Conservation (phyloP, 2,888 invertebrate genomes). For the Blera fallax region DNA sequence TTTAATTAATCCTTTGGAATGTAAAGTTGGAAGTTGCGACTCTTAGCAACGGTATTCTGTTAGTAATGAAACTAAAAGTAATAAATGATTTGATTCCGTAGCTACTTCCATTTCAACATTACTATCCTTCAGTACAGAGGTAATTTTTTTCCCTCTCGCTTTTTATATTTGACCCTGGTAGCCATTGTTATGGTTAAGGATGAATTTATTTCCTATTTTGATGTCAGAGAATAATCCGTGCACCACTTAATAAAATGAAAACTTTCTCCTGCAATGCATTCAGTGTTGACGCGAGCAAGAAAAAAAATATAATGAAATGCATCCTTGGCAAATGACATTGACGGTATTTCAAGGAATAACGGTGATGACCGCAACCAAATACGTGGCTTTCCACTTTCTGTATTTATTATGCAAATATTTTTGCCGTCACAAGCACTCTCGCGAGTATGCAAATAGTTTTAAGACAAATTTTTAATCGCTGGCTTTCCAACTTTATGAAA, state of each 20-base stretch:
- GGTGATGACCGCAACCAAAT: constrained; percentile 17
- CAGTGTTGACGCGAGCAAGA: neutral
- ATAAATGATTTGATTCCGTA: constrained; percentile 25
- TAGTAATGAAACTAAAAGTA: neutral
- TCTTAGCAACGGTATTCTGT: neutral
- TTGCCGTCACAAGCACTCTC: constrained; percentile 10
- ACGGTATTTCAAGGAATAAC: neutral
- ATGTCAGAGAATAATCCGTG: constrained; percentile 15
- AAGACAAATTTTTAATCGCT: constrained; percentile 4
- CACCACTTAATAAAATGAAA: constrained; percentile 40
- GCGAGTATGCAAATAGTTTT: constrained; percentile 8
- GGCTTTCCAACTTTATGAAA: neutral
- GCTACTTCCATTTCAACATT: constrained; percentile 14
- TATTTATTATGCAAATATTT: constrained; percentile 38
- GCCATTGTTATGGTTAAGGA: constrained; percentile 15
- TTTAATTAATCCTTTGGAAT: constrained; percentile 22
- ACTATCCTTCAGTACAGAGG: neutral
- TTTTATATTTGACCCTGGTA: neutral
- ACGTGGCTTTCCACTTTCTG: constrained; percentile 16
- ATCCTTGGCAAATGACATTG: constrained; percentile 21
- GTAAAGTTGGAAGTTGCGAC: neutral
- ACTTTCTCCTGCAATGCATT: constrained; percentile 17
- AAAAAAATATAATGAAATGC: constrained; percentile 36
- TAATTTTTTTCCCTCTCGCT: neutral
- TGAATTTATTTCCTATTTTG: constrained; percentile 36